Percentiles rank a stretch among this genome's conserved stretches.
phyloP scores from a whole-genome alignment of 2,113 vertebrate species.

The Lagopus leucura region DNA sequence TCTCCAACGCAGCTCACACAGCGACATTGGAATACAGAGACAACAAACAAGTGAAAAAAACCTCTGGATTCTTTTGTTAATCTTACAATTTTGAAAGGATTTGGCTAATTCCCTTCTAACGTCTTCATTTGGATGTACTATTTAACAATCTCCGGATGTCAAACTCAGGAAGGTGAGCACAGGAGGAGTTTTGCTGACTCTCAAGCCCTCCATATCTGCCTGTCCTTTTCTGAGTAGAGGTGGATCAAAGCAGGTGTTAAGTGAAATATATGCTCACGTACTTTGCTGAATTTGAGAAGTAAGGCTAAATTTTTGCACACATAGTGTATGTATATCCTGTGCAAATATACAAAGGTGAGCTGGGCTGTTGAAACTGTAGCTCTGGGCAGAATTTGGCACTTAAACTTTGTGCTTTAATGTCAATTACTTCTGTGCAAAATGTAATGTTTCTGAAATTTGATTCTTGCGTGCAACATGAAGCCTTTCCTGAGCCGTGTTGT shows the following conservation, averaged over 20 bases:
- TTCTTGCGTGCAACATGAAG: background rate
- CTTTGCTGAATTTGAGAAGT: background rate
- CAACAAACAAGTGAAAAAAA: background rate
- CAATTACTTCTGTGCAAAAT: background rate
- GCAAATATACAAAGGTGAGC: background rate
- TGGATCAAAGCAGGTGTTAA: constrained; percentile 17
- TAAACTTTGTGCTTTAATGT: background rate
- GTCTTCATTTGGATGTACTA: background rate
- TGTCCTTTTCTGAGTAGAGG: background rate
- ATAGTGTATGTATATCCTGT: background rate
- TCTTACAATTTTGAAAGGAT: background rate
- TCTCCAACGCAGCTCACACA: background rate
- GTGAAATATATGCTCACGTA: background rate
- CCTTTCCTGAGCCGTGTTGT: background rate
- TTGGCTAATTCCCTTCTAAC: background rate
- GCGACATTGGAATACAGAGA: background rate
- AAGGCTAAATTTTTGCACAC: background rate
- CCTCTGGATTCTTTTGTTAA: background rate
- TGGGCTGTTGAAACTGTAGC: background rate
- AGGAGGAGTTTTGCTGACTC: background rate
- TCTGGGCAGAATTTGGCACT: background rate
- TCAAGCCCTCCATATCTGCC: background rate
- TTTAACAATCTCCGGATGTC: background rate
- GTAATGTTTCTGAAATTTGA: constrained; percentile 6
- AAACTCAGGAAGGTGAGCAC: background rate